phyloP scores from a whole-genome alignment of 2,888 invertebrate genomes.

The Drosophila kanekoi region DNA sequence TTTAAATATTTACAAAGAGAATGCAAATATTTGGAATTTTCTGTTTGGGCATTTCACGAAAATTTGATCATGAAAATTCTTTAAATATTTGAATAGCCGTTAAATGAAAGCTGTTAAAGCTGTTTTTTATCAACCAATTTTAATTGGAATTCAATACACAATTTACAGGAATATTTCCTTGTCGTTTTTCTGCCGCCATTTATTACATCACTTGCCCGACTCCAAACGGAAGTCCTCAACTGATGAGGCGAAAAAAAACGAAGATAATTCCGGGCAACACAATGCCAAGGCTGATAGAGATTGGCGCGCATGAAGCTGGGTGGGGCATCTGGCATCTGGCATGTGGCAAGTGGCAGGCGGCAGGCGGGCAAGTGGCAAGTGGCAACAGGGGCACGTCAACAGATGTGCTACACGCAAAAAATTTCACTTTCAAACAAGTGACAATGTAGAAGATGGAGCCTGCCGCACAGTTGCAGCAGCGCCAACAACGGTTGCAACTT shows the following conservation, averaged over 20 bases:
- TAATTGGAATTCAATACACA: too few relatives aligned
- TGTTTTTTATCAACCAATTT: too few relatives aligned
- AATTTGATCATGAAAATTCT: not conserved
- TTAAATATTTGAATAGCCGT: not conserved
- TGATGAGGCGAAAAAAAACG: constrained; percentile 5
- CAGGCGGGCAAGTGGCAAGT: constrained; percentile 10
- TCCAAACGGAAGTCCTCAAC: constrained; percentile 3
- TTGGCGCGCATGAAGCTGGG: not conserved
- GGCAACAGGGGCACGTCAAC: constrained; percentile 3
- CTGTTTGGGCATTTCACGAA: not conserved
- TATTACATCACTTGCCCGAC: constrained; percentile 9
- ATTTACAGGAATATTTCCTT: not conserved
- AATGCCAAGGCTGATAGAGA: constrained; percentile 36
- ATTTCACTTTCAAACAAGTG: constrained; percentile 69
- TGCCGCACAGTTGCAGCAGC: constrained; percentile 19
- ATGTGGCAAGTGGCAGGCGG: constrained; percentile 6
- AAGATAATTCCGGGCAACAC: constrained; percentile 16
- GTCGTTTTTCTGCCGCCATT: not conserved
- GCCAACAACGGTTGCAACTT: constrained; percentile 19
- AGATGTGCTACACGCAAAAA: constrained; percentile 44
- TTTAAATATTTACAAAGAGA: constrained; percentile 15
- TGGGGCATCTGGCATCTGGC: constrained; percentile 1
- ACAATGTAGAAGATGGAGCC: constrained; percentile 35
- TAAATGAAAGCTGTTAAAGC: not conserved
- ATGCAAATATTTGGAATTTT: not conserved